Percentiles rank a stretch among this genome's conserved stretches.
Conservation (phyloP, 2,797 vertebrate genomes). For the Vireo griseus region DNA sequence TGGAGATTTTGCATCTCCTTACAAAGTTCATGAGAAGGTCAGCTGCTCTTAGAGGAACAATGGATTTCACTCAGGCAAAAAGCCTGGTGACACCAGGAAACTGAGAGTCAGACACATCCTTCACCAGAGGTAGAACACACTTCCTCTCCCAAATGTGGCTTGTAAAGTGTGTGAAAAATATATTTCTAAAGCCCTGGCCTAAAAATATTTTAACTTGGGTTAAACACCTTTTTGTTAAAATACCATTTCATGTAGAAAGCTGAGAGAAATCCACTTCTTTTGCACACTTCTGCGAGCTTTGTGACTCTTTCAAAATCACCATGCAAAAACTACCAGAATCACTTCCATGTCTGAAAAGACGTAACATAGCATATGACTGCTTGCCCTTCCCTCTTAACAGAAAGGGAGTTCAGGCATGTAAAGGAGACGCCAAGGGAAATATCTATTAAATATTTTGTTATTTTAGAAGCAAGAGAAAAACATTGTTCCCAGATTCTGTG, state of each 20-base stretch:
- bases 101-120: not conserved
- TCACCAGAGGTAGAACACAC: not conserved
- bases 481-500: not conserved
- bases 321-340: not conserved
- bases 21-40: constrained; percentile 5
- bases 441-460: not conserved
- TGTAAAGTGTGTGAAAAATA: not conserved
- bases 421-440: not conserved
- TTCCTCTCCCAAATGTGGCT: not conserved
- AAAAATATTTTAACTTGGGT: not conserved
- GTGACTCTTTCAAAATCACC: not conserved
- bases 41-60: not conserved
- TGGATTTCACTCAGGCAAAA: not conserved
- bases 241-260: not conserved
- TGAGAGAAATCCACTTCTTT: not conserved
- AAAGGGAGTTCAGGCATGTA: not conserved
- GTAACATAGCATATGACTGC: not conserved
- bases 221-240: not conserved
- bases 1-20: constrained; percentile 6
- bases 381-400: not conserved
- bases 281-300: not conserved
- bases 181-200: not conserved
- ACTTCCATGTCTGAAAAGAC: not conserved
- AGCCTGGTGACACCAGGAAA: not conserved
- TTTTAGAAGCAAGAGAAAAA: not conserved